Evolutionary conservation across 2,888 invertebrate genomes (phyloP).

Genomic region (Cephus pulcher): DNA sequence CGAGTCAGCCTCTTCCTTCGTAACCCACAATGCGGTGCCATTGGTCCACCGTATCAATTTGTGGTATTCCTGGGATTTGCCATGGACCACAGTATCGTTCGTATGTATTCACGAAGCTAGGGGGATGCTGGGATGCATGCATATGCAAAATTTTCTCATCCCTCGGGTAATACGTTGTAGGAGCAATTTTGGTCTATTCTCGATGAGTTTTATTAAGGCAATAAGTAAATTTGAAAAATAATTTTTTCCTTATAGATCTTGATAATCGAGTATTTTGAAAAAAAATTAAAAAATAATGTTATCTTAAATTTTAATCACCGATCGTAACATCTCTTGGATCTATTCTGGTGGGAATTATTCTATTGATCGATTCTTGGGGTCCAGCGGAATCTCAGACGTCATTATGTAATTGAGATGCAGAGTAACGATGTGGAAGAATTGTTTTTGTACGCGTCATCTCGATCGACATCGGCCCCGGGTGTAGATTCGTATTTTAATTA

Average conservation of each 20-base stretch:
- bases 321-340: not conserved
- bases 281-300: not conserved
- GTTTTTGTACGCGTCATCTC: not conserved
- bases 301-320: too few relatives aligned
- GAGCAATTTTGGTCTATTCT: too few relatives aligned
- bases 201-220: too few relatives aligned
- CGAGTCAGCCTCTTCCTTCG: not conserved
- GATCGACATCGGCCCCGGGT: not conserved
- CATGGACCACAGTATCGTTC: not conserved
- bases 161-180: too few relatives aligned
- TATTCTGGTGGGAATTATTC: not conserved
- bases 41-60: not conserved
- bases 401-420: not conserved
- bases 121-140: too few relatives aligned
- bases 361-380: not conserved
- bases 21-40: not conserved
- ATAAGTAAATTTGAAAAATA: too few relatives aligned
- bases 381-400: not conserved
- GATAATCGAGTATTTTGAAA: too few relatives aligned
- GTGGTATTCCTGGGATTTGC: not conserved
- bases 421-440: not conserved
- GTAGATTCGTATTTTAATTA: constrained; percentile 8
- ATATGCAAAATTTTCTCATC: too few relatives aligned
- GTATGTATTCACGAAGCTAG: not conserved
- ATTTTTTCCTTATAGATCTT: too few relatives aligned